Evolutionary conservation across 2,113 vertebrate species (phyloP).

Genomic region (Lampris megalopsis): DNA sequence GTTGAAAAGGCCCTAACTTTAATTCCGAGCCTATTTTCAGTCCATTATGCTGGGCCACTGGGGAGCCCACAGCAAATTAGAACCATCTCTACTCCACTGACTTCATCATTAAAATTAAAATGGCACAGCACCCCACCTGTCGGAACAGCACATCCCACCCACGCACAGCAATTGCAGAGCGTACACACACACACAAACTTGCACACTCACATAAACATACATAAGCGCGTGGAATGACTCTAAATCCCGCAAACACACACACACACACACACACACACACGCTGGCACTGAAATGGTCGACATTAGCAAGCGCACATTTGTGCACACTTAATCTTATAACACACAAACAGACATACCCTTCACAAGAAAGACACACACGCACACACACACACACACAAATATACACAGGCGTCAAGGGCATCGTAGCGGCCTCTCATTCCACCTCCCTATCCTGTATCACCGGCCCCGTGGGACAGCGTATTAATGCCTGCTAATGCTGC

Average conservation of each 20-base stretch:
- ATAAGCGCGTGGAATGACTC: conserved; percentile 34
- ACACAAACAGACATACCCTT: conserved; percentile 15
- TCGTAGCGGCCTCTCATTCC: background rate
- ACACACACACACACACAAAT: conserved; percentile 19
- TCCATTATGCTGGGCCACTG: conserved; percentile 76
- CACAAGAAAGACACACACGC: conserved; percentile 19
- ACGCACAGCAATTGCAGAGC: background rate
- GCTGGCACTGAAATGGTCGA: background rate
- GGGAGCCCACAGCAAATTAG: conserved; percentile 78
- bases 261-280: background rate
- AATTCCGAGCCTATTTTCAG: conserved; percentile 78
- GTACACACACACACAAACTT: conserved; percentile 2
- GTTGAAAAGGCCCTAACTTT: conserved; percentile 67
- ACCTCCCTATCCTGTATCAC: conserved; percentile 10
- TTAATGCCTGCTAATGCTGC: conserved; percentile 18
- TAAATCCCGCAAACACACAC: background rate
- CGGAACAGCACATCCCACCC: conserved; percentile 29
- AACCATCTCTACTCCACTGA: conserved; percentile 80
- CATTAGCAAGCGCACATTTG: background rate
- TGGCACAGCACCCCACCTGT: conserved; percentile 71
- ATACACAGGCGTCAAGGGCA: background rate
- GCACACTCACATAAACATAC: conserved; percentile 37
- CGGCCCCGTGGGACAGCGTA: conserved; percentile 34
- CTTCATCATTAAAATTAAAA: conserved; percentile 81
- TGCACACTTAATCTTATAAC: background rate